These are phyloP conservation scores for Psilopsiagon aymara DNA, from an alignment of 2,113 vertebrate species.

Conservation along the genomic window DNA sequence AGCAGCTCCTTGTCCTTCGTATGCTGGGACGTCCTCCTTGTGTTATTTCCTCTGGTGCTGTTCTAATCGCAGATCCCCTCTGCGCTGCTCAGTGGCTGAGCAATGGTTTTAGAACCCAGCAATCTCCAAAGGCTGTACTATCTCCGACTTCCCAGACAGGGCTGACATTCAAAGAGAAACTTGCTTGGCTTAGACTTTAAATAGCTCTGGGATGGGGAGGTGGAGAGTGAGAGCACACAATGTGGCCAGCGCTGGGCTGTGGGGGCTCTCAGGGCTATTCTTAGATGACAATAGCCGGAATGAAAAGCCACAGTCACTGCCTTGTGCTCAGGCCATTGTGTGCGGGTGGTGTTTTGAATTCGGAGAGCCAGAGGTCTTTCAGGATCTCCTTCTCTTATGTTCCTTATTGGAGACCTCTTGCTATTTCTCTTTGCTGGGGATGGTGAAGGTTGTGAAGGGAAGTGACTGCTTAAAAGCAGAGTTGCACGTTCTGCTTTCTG, in stretches of 20 bases:
- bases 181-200: conserved; percentile 45
- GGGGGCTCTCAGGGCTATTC: conserved; percentile 70
- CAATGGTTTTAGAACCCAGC: neutral
- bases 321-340: conserved; percentile 38
- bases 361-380: neutral
- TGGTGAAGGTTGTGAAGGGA: neutral
- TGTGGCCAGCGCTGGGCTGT: conserved; percentile 22
- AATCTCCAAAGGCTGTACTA: neutral
- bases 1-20: neutral
- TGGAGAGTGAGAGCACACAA: conserved; percentile 45
- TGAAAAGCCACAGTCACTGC: conserved; percentile 44
- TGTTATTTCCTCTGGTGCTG: neutral
- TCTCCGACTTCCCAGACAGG: neutral
- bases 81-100: rapidly evolving
- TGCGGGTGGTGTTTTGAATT: conserved; percentile 1
- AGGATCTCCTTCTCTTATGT: neutral
- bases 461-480: neutral
- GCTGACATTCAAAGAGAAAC: conserved; percentile 6
- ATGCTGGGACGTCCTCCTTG: neutral
- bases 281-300: conserved; percentile 78
- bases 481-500: neutral
- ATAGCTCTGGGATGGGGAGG: conserved; percentile 58
- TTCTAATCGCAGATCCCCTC: rapidly evolving
- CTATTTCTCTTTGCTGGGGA: neutral
- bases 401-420: neutral